These are phyloP conservation scores for Pholis gunnellus DNA, from an alignment of 2,113 vertebrate species.

Conservation along the genomic window DNA sequence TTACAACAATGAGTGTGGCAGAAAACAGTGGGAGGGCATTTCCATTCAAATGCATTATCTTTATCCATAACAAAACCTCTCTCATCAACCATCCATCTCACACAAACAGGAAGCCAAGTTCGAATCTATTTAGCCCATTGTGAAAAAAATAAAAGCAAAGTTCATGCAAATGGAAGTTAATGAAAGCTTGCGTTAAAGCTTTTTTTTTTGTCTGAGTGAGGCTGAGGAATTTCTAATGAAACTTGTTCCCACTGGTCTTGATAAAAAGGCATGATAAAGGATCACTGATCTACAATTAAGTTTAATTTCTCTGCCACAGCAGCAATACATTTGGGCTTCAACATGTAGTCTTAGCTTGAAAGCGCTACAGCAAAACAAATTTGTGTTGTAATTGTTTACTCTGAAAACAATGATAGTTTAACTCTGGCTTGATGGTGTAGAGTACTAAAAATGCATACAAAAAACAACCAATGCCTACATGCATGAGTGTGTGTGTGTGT, in stretches of 20 bases:
- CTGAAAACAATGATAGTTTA: slow-evolving; percentile 44
- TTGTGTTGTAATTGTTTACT: slow-evolving; percentile 45
- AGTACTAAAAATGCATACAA: slow-evolving; percentile 10
- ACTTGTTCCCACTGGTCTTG: slow-evolving; percentile 46
- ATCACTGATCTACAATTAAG: slow-evolving; percentile 66
- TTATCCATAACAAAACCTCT: slow-evolving; percentile 52
- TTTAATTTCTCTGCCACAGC: slow-evolving; percentile 59
- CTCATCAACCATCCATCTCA: slow-evolving; percentile 62
- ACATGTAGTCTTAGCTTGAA: slow-evolving; percentile 63
- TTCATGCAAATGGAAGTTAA: slow-evolving; percentile 63
- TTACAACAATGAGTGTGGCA: slow-evolving; percentile 28
- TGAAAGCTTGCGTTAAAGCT: slow-evolving; percentile 60
- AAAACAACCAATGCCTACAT: background rate
- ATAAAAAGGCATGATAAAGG: slow-evolving; percentile 60
- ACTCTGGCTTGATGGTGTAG: slow-evolving; percentile 1
- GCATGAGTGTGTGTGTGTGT: background rate
- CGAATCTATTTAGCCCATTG: slow-evolving; percentile 42
- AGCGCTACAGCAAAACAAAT: slow-evolving; percentile 59
- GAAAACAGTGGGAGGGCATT: slow-evolving; percentile 36
- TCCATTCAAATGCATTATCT: slow-evolving; percentile 50
- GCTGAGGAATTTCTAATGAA: slow-evolving; percentile 64
- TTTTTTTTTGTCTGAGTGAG: slow-evolving; percentile 50
- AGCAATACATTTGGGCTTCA: slow-evolving; percentile 51
- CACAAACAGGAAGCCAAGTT: slow-evolving; percentile 57
- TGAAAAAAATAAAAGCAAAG: slow-evolving; percentile 58